Evolutionary conservation across 2,797 vertebrate genomes (phyloP).

Genomic region (Myripristis jacobus): DNA sequence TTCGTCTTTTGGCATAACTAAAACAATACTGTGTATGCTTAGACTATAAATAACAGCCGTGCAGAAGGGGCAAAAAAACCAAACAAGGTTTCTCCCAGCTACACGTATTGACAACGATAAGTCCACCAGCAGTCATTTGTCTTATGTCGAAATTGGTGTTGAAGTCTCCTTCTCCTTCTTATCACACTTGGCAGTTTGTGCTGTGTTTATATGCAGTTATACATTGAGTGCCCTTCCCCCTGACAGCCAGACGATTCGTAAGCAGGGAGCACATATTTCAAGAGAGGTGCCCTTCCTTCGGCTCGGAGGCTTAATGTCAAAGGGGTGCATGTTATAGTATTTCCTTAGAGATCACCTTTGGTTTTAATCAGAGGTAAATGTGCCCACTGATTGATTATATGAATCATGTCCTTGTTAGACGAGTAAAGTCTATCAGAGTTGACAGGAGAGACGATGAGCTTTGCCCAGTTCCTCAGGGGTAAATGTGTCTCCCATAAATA

Average conservation of each 20-base stretch:
- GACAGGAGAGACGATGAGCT: slow-evolving; percentile 1
- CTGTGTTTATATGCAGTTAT: slow-evolving; percentile 73
- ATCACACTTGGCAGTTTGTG: slow-evolving; percentile 75
- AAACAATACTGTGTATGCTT: slow-evolving; percentile 31
- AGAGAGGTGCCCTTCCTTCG: slow-evolving; percentile 51
- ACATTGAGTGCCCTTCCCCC: slow-evolving; percentile 65
- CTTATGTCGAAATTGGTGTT: slow-evolving; percentile 72
- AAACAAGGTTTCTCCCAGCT: slow-evolving; percentile 56
- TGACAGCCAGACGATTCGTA: slow-evolving; percentile 62
- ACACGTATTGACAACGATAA: slow-evolving; percentile 71
- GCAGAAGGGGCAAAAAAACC: slow-evolving; percentile 41
- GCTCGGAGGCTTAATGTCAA: slow-evolving; percentile 58
- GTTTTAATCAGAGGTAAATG: slow-evolving; percentile 51
- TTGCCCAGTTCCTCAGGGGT: slow-evolving; percentile 7
- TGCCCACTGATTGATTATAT: slow-evolving; percentile 53
- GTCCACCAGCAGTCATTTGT: slow-evolving; percentile 77
- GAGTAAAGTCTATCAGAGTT: slow-evolving; percentile 1
- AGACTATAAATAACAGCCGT: slow-evolving; percentile 64
- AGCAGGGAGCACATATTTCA: slow-evolving; percentile 59
- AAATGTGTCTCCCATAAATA: slow-evolving; percentile 22
- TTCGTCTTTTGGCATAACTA: slow-evolving; percentile 31
- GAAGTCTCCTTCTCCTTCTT: slow-evolving; percentile 71
- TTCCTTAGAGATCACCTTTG: slow-evolving; percentile 34
- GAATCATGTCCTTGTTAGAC: slow-evolving; percentile 36
- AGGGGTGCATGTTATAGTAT: slow-evolving; percentile 17